Evolutionary conservation across 2,113 vertebrate species (phyloP).

Genomic region (Rhizomys pruinosus): DNA sequence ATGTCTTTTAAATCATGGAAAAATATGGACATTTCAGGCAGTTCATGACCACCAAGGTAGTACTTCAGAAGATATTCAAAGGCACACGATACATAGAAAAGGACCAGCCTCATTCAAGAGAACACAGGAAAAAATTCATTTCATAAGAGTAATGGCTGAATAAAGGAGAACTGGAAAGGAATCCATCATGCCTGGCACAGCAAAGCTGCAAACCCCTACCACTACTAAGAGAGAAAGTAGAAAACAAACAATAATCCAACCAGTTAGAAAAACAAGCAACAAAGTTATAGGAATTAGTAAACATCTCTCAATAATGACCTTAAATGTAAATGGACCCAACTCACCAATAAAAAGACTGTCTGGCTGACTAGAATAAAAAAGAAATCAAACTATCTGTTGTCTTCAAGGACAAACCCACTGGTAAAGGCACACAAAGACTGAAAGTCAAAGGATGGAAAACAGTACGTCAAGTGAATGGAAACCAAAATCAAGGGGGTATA

Average conservation of each 20-base stretch:
- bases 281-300: background rate
- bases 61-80: too few relatives aligned
- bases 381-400: background rate
- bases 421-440: background rate
- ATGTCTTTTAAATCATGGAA: too few relatives aligned
- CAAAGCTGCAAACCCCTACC: background rate
- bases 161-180: background rate
- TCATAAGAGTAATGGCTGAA: background rate
- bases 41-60: too few relatives aligned
- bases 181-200: background rate
- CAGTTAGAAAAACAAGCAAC: background rate
- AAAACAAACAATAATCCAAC: too few relatives aligned
- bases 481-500: background rate
- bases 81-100: too few relatives aligned
- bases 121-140: too few relatives aligned
- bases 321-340: background rate
- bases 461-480: background rate
- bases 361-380: background rate
- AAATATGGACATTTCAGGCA: too few relatives aligned
- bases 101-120: too few relatives aligned
- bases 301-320: background rate
- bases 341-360: background rate
- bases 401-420: background rate
- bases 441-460: too few relatives aligned
- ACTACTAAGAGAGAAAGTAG: background rate